Conservation (phyloP, 2,113 vertebrate genomes). For the Orcinus orca region DNA sequence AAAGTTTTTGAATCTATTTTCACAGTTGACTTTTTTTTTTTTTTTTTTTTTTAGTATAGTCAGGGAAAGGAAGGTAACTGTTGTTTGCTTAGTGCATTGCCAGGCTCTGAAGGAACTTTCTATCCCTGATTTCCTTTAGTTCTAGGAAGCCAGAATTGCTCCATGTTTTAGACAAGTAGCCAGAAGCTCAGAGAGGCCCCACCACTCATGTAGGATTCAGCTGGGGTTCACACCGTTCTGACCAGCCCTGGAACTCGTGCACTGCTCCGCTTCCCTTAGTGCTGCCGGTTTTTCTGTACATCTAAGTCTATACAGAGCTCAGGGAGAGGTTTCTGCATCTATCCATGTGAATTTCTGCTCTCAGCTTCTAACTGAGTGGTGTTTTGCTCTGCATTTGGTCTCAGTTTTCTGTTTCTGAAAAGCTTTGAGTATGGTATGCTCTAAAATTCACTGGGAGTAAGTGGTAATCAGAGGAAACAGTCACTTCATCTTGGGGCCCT, state of each 20-base stretch:
- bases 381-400: not conserved
- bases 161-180: not conserved
- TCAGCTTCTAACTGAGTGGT: not conserved
- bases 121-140: not conserved
- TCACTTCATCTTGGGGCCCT: not conserved
- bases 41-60: not conserved
- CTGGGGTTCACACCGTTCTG: not conserved
- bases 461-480: not conserved
- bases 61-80: not conserved
- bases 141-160: not conserved
- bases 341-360: not conserved
- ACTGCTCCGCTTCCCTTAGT: not conserved
- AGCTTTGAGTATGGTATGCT: not conserved
- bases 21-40: not conserved
- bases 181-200: not conserved
- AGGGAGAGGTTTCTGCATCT: not conserved
- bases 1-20: conserved; percentile 48
- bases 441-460: not conserved
- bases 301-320: not conserved
- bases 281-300: not conserved
- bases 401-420: not conserved
- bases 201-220: not conserved
- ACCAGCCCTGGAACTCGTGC: not conserved
- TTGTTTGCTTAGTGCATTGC: not conserved
- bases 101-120: not conserved